Conservation (phyloP, 2,797 vertebrate species). For the Diglossa cyanea region DNA sequence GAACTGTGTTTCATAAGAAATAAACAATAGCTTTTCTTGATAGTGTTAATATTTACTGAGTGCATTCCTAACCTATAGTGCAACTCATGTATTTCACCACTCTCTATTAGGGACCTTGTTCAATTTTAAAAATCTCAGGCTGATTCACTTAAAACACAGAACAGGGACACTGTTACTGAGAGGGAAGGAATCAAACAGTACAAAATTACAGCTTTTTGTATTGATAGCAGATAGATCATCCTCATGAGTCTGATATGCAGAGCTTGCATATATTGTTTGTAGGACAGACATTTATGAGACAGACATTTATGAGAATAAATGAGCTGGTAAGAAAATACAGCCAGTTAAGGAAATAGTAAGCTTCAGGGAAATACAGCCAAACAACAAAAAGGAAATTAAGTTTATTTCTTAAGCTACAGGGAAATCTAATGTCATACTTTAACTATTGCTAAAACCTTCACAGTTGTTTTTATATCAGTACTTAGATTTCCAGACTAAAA, state of each 20-base stretch:
- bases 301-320: background rate
- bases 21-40: background rate
- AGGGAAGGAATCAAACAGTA: background rate
- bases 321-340: background rate
- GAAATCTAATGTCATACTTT: background rate
- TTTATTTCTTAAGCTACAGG: background rate
- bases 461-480: background rate
- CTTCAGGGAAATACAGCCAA: background rate
- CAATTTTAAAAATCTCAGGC: background rate
- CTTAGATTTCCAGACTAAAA: background rate
- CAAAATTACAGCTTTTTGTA: background rate
- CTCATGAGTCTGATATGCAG: background rate
- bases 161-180: background rate
- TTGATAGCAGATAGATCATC: background rate
- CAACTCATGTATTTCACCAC: accelerated
- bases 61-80: background rate
- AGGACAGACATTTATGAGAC: background rate
- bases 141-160: background rate
- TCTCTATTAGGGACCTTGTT: background rate
- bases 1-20: background rate
- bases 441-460: background rate
- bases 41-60: background rate
- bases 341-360: background rate
- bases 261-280: background rate
- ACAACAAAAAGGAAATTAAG: background rate